These are phyloP conservation scores for Andricus quercusramuli DNA, from an alignment of 2,888 invertebrate genomes.

Conservation along the genomic window DNA sequence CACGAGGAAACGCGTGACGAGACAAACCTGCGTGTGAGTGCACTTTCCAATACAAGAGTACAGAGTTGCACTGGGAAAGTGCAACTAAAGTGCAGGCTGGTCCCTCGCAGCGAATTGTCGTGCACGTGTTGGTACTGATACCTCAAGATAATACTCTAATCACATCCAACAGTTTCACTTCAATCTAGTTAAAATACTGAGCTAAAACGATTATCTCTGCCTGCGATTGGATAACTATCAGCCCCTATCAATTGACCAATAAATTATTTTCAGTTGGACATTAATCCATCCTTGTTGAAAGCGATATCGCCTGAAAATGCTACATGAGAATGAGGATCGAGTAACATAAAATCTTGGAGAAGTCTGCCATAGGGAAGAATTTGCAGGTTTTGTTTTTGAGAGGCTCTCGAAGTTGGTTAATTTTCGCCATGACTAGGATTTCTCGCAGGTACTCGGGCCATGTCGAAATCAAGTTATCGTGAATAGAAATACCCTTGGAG, in stretches of 20 bases:
- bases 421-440: slow-evolving; percentile 15
- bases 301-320: neutral
- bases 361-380: neutral
- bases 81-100: slow-evolving; percentile 44
- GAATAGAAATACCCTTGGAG: slow-evolving; percentile 27
- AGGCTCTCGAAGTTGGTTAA: neutral
- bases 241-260: neutral
- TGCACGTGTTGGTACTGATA: neutral
- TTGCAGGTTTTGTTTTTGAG: neutral
- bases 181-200: neutral
- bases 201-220: slow-evolving; percentile 22
- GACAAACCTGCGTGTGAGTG: slow-evolving; percentile 41
- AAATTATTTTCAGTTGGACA: slow-evolving; percentile 10
- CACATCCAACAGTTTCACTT: slow-evolving; percentile 19
- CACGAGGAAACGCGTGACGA: slow-evolving; percentile 31
- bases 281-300: neutral
- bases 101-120: slow-evolving; percentile 22
- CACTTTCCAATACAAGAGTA: slow-evolving; percentile 66
- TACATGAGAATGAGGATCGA: neutral
- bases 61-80: slow-evolving; percentile 58
- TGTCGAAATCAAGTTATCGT: slow-evolving; percentile 10
- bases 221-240: slow-evolving; percentile 24
- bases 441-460: neutral
- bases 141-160: slow-evolving; percentile 22
- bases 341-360: neutral